Evolutionary conservation across 2,888 invertebrate species (phyloP), one percentile per base, ranked within the genome.

Genomic region (Drosophila rubida): DNA sequence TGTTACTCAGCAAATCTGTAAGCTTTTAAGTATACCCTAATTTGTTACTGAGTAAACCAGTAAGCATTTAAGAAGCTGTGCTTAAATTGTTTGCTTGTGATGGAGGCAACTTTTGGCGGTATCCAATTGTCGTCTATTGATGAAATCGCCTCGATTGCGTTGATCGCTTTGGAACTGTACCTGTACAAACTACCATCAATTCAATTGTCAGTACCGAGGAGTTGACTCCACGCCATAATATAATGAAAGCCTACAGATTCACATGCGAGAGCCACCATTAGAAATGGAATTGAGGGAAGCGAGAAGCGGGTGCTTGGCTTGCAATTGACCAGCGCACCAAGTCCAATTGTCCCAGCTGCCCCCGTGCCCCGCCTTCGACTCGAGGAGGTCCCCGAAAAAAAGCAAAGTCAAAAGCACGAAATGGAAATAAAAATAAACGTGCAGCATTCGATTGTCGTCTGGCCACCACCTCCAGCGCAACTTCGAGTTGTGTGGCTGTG

Each of bases 261-360:
- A 55, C 37, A 57, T n/a, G 16, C 4, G 19, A 42, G 42, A 42
- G 13, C 49, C 53, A 71, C 65, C 74, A 65, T 72, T 78, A 68
- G 69, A 62, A n/a, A n/a, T n/a, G n/a, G n/a, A n/a, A n/a, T n/a
- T n/a, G n/a, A n/a, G n/a, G n/a, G n/a, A 72, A 67, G 67, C 63
- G 39, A 64, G 73, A 87, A 78, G 67, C 63, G 39, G 62, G 73
- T 85, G 76, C 82, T 85, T 87, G 87, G 82, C 82, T 87, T 81
- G 82, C 82, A 82, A 82, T 82, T 87, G 82, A 82, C 82, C 82
- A 82, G 62, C 82, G 78, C 82, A 84, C 67, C 82, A 75, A 78
- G 82, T 60, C 80, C 81, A 77, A 80, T 81, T 86, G 77, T 76
- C 64, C 65, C 64, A 74, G 69, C 69, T 48, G 57, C 65, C 45